Percentiles rank a stretch among this genome's conserved stretches.
Evolutionary conservation across 1,140 invertebrate genomes (phyloP).

Genomic region (Drosophila orena): DNA sequence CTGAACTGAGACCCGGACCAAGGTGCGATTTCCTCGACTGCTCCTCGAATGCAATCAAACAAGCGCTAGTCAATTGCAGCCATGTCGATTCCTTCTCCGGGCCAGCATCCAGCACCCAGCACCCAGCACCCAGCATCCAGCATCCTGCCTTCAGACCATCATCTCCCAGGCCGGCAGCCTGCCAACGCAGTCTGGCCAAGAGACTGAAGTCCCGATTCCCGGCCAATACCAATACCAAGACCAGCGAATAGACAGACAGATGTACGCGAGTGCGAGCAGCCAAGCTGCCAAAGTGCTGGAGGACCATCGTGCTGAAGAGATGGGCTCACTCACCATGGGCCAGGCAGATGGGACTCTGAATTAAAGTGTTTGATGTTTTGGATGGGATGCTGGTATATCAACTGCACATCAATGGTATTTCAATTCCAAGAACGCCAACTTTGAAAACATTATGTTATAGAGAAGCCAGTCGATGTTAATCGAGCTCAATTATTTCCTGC

Average conservation of each 20-base stretch:
- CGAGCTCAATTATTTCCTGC: no score
- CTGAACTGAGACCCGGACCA: constrained; percentile 37
- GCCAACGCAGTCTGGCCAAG: constrained; percentile 35
- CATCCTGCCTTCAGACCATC: constrained; percentile 18
- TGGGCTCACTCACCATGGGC: constrained; percentile 45
- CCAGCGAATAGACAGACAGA: constrained; percentile 75
- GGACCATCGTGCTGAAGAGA: constrained; percentile 16
- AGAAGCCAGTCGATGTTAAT: no score
- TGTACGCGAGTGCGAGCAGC: constrained; percentile 67
- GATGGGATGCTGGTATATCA: neutral
- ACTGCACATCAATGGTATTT: neutral
- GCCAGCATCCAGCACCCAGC: constrained; percentile 10
- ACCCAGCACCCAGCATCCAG: constrained; percentile 12
- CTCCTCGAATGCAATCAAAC: constrained; percentile 78
- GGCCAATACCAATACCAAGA: constrained; percentile 24
- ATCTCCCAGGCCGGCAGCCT: constrained; percentile 35
- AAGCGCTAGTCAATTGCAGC: constrained; percentile 79
- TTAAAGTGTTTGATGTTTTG: neutral
- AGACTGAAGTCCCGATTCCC: constrained; percentile 22
- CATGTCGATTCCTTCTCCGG: constrained; percentile 40
- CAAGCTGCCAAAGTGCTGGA: constrained; percentile 53
- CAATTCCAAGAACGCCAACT: neutral
- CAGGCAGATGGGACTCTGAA: neutral
- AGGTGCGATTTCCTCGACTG: constrained; percentile 70
- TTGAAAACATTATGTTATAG: neutral